phyloP scores from a whole-genome alignment of 2,888 invertebrate genomes.

The Drosophila nr. fundita region DNA sequence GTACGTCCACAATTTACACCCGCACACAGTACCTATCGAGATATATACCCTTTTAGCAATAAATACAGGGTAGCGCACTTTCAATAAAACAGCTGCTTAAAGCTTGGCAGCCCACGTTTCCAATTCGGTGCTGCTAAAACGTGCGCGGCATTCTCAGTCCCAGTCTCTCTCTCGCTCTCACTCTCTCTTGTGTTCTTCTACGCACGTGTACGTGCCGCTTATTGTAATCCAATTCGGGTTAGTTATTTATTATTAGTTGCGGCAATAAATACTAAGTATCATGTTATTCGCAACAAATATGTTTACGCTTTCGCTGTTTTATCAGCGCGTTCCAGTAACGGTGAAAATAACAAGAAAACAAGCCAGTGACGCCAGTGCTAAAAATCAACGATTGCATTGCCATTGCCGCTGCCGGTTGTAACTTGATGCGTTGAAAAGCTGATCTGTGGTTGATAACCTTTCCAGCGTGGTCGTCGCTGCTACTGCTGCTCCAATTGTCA shows the following conservation, averaged over 20 bases:
- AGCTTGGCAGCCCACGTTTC: slow-evolving; percentile 16
- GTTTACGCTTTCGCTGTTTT: slow-evolving; percentile 56
- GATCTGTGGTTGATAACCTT: slow-evolving; percentile 69
- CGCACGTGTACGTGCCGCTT: slow-evolving; percentile 69
- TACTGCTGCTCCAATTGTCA: slow-evolving; percentile 50
- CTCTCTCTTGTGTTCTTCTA: slow-evolving; percentile 8
- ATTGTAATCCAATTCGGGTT: slow-evolving; percentile 54
- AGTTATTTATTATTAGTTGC: slow-evolving; percentile 38
- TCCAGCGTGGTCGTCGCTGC: slow-evolving; percentile 31
- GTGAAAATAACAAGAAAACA: slow-evolving; percentile 20
- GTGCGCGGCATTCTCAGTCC: slow-evolving; percentile 12
- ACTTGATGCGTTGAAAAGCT: slow-evolving; percentile 44
- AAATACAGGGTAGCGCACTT: slow-evolving; percentile 4
- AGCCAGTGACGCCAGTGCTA: slow-evolving; percentile 65
- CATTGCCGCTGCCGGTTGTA: slow-evolving; percentile 45
- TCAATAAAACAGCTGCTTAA: slow-evolving; percentile 33
- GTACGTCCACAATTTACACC: not conserved
- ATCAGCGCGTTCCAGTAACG: slow-evolving; percentile 33
- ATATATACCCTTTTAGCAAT: slow-evolving; percentile 1
- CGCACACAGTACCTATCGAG: not conserved
- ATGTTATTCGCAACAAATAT: slow-evolving; percentile 43
- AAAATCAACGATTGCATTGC: slow-evolving; percentile 39
- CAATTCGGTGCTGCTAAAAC: slow-evolving; percentile 21
- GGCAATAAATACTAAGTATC: not conserved
- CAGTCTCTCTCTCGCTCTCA: not conserved